Evolutionary conservation across 92 coral and sea anemone genomes (phyloP).

Genomic region (Chrysogorgia sp.): DNA sequence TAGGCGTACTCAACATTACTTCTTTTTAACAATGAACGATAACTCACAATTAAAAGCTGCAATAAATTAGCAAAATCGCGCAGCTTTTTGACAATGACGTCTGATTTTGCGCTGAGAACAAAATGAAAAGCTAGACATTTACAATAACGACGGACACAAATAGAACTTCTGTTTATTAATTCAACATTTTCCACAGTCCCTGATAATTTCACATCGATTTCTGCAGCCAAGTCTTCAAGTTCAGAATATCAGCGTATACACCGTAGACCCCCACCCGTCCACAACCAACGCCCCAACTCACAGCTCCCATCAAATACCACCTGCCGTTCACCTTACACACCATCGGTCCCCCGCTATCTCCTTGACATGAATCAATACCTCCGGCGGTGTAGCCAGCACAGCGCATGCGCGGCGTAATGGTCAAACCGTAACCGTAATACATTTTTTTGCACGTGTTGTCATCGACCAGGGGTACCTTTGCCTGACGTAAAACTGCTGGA

Average conservation of each 20-base stretch:
- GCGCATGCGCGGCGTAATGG: conserved; percentile 26
- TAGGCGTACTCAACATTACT: too few species aligned
- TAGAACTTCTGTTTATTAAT: background rate
- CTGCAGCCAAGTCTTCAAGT: conserved; percentile 19
- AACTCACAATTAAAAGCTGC: too few species aligned
- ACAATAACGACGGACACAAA: too few species aligned
- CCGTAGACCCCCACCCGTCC: conserved; percentile 20
- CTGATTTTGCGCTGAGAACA: too few species aligned
- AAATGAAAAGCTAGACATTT: too few species aligned
- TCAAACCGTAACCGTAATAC: conserved; percentile 11
- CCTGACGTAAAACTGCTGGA: conserved; percentile 80
- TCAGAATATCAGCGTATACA: conserved; percentile 31
- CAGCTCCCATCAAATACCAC: conserved; percentile 41
- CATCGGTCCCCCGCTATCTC: conserved; percentile 45
- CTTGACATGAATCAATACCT: conserved; percentile 30
- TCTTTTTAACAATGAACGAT: too few species aligned
- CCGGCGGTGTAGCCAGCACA: conserved; percentile 36
- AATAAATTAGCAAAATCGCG: too few species aligned
- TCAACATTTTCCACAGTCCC: background rate
- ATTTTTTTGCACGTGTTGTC: conserved; percentile 2
- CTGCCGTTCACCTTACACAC: conserved; percentile 30
- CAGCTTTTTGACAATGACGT: too few species aligned
- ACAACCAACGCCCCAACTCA: conserved; percentile 45
- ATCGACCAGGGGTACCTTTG: conserved; percentile 63
- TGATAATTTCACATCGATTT: conserved; percentile 3